Evolutionary conservation across 2,888 invertebrate species (phyloP), one percentile per base, ranked within the genome.

Genomic region (Cerastis rubricosa): DNA sequence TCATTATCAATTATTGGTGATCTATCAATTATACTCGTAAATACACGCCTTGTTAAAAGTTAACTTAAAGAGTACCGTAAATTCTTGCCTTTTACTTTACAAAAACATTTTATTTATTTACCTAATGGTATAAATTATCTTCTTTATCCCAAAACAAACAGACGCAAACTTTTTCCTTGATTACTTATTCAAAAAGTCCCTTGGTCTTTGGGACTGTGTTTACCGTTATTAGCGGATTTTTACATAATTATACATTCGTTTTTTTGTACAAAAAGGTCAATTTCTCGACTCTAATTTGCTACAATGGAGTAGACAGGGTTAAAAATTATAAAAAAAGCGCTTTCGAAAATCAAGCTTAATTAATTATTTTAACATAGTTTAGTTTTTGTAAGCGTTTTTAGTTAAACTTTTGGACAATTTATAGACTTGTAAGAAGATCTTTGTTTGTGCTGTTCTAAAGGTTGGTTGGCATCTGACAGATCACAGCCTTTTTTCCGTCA

Each of bases 211-310:
- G 19, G 11, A 43, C 17, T 0, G 9, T 68, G 25, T 49, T 49
- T 14, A 76, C n/a, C 29, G 19, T 43, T 25, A 45, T 61, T 57
- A 70, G 22, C 19, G 22, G 1, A 78, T 45, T 59, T 71, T n/a
- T 68, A 22, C 51, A 47, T 47, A 40, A 54, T 35, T 25, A 57
- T 9, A 7, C 0, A 35, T 57, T 73, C 4, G 22, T 72, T 57
- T 68, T 70, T 70, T 43, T 22, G 9, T 9, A 51, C 22, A 22
- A 51, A 51, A 51, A 51, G 9, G 22, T 3, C 22, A 49, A 49
- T 49, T 49, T 51, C 22, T 22, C 9, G 51, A 51, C 51, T 51
- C 22, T 22, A 3, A 22, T 51, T 51, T 51, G 22, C 3, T 22
- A 22, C 9, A 51, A 22, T 22, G 22, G 22, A 22, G 51, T 51